phyloP scores from a whole-genome alignment of 2,113 vertebrate species.

The Cynocephalus volans region DNA sequence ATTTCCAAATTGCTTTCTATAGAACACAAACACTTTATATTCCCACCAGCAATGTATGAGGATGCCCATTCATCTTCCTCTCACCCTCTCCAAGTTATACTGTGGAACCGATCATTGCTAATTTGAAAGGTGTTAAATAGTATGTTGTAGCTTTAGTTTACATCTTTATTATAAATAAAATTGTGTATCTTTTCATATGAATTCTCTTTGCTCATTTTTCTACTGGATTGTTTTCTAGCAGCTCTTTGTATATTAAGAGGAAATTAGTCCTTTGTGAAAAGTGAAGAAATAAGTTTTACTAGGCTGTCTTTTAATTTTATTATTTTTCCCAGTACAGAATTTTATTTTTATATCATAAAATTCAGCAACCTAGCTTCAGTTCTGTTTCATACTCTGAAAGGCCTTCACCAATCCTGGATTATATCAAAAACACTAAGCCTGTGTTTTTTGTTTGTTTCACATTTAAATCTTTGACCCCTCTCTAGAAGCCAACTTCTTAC shows the following conservation, averaged over 20 bases:
- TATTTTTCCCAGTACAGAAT: constrained; percentile 35
- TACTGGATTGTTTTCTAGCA: constrained; percentile 43
- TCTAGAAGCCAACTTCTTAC: constrained; percentile 60
- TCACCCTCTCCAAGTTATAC: background rate
- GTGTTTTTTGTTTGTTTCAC: background rate
- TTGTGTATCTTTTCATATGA: constrained; percentile 44
- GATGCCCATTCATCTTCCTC: background rate
- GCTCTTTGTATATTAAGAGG: constrained; percentile 7
- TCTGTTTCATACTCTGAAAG: constrained; percentile 67
- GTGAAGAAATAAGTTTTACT: background rate
- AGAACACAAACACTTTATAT: constrained; percentile 44
- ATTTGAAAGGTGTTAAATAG: background rate
- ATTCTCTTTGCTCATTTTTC: constrained; percentile 62
- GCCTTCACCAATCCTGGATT: background rate
- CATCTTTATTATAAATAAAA: constrained; percentile 63
- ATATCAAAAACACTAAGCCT: constrained; percentile 42
- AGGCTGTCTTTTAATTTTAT: constrained; percentile 50
- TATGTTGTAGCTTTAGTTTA: constrained; percentile 8
- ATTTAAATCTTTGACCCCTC: constrained; percentile 64
- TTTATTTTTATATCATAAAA: constrained; percentile 67
- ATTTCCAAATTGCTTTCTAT: constrained; percentile 62
- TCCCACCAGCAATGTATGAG: constrained; percentile 63
- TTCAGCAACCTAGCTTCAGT: constrained; percentile 25
- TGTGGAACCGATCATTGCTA: constrained; percentile 3
- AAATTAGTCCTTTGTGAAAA: constrained; percentile 57